Evolutionary conservation across 2,888 invertebrate genomes (phyloP), one percentile per base, ranked within the genome.

Genomic region (Helicoverpa assulta): DNA sequence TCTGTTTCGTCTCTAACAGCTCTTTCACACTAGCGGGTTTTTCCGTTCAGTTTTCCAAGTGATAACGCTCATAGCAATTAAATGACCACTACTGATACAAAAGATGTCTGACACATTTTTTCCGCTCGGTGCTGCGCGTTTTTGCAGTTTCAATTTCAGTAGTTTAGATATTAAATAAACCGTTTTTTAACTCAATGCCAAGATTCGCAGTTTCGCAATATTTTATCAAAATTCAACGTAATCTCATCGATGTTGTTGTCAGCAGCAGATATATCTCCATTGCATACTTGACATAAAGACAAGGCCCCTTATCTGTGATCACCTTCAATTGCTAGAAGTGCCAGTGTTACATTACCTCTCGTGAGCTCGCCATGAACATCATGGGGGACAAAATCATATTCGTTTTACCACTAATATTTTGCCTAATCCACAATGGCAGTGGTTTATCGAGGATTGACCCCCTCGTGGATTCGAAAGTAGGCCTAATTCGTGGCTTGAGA

Each of bases 381-480:
- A 86, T 87, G 87, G 54, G 70, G 63, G 18, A 70, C 29, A 47
- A 55, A 67, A 52, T 57, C 40, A 73, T 47, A 70, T 55, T 60
- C 2, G n/a, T 79, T 18, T 54, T 83, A 18, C 57, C 73, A 43
- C 40, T 85, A 57, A 43, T 78, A 14, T 33, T 79, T 18, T 71
- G 52, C 60, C n/a, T 81, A 0, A 58, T 84, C 29, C 72, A 78
- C 26, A 53, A 81, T 78, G 70, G 69, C 26, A 53, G 59, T 54
- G 73, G 84, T 57, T 47, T 78, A n/a, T 62, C 82, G 7, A 82
- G 89, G 19, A 73, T 89, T 60, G 89, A 89, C 54, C 92, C 90
- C 0, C 67, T 92, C 56, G 92, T 92, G 5, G 82, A 88, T n/a
- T 86, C 90, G 0, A 86, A 86, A 62, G 67, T 85, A 5, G 92